Evolutionary conservation across 2,797 vertebrate species (phyloP), one percentile per base, ranked within the genome.

Genomic region (Picus viridis): DNA sequence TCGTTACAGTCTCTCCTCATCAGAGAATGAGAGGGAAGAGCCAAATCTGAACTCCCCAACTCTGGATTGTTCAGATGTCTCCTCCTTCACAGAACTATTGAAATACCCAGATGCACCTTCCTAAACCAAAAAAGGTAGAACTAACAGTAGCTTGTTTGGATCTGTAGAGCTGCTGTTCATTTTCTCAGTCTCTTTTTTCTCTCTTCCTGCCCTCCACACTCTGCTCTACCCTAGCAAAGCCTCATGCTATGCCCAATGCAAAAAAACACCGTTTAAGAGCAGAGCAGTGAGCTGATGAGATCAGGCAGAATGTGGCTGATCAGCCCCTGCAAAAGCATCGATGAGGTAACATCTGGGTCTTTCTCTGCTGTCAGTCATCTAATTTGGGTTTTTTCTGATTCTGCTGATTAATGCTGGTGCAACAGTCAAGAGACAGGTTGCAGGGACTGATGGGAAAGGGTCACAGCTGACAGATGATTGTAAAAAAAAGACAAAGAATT

Each of bases 361-460:
- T 96, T 96, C 94, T 76, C 67, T 93, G 54, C 75, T 86, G 84
- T 59, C 76, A 47, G 34, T 74, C 72, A 24, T 5, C 45, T 47
- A 10, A 27, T 61, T 75, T 32, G 51, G 23, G 15, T 79, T 95
- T 80, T 80, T 90, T 72, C 67, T 9, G 1, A 2, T 80, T 90
- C 74, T 84, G 94, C 88, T 92, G 93, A 86, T 83, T 27, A 76
- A 56, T 16, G 75, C 45, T 74, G 32, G 15, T 75, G 15, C 63
- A 88, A 57, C 49, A 93, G 65, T 61, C 62, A 90, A 53, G 64
- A 65, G 84, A 47, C 5, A 15, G 34, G 81, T 3, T 89, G 84
- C 59, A 83, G 30, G 69, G 93, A 64, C 85, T 84, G 80, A 88
- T 18, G 70, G 93, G 89, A 91, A 89, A 88, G 69, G 32, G 23